Evolutionary conservation across 2,797 vertebrate species (phyloP), one percentile per base, ranked within the genome.

Genomic region (Rhynchotus rufescens): DNA sequence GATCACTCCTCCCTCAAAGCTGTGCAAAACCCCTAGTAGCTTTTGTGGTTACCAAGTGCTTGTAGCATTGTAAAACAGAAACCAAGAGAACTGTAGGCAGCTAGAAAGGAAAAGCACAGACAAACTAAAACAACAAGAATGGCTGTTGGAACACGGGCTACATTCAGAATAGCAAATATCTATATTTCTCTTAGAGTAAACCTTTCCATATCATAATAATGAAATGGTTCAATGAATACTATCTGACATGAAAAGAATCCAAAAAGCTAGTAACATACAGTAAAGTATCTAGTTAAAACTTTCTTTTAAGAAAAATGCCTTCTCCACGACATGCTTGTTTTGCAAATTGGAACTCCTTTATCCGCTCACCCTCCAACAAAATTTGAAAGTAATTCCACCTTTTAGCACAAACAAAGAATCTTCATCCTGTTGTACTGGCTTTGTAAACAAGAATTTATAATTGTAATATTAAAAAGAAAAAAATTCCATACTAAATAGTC

Each of bases 81-180:
- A 92, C 86, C n/a, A 21, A 45, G 77, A 88, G 89, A 93, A 77
- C 52, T 89, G 45, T 60, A 89, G 71, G 80, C 85, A 93, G 52
- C 56, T 94, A n/a, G 82, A 94, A 95, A 94, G 88, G 89, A 87
- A 93, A 83, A 95, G 57, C 69, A 92, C 64, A 91, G 86, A 83
- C 20, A 59, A 90, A 84, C 91, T 67, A 49, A 77, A 84, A 87
- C 78, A 92, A 93, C 90, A 93, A 90, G 92, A 81, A 88, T 95
- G 86, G 76, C 66, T 92, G 49, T 90, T 96, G 93, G 93, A 82
- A 96, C 93, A 81, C 59, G 89, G 68, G 88, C 83, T 87, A 61
- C 51, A 86, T 92, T 86, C 88, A 83, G 74, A 96, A 93, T 17
- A 69, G 47, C 34, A 88, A 84, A 86, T 78, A 61, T 47, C 54